Conservation (phyloP, 2,888 invertebrate genomes). For the Odontomyia ornata region DNA sequence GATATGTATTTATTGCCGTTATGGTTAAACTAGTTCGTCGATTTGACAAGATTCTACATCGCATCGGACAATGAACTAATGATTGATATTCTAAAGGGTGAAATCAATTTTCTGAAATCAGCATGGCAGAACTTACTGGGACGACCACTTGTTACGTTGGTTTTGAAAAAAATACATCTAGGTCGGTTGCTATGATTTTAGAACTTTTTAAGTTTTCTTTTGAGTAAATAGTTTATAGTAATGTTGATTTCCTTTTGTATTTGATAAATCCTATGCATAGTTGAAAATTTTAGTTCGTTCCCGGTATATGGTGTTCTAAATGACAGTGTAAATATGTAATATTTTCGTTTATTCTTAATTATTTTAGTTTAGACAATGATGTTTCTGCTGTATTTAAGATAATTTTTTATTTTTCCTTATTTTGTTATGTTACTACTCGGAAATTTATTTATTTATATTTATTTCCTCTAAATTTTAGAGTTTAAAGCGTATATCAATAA, state of each 20-base stretch:
- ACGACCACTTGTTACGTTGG: slow-evolving; percentile 92
- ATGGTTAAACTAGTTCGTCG: slow-evolving; percentile 81
- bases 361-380: neutral
- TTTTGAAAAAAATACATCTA: slow-evolving; percentile 87
- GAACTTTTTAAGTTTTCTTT: slow-evolving; percentile 50
- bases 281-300: slow-evolving; percentile 13
- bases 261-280: neutral
- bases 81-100: slow-evolving; percentile 96
- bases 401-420: neutral
- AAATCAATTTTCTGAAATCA: slow-evolving; percentile 97
- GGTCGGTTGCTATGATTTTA: slow-evolving; percentile 68
- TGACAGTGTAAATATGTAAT: slow-evolving; percentile 10
- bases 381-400: neutral
- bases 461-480: too few species aligned
- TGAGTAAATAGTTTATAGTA: slow-evolving; percentile 25
- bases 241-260: slow-evolving; percentile 6
- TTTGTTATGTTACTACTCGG: too few species aligned
- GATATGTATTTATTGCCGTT: slow-evolving; percentile 16
- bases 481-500: too few species aligned
- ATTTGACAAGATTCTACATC: slow-evolving; percentile 97
- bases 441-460: too few species aligned
- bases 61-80: slow-evolving; percentile 97
- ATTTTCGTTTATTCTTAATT: neutral
- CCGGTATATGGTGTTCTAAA: slow-evolving; percentile 18
- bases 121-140: slow-evolving; percentile 99